Evolutionary conservation across 2,113 vertebrate genomes (phyloP).

Genomic region (Pica pica): DNA sequence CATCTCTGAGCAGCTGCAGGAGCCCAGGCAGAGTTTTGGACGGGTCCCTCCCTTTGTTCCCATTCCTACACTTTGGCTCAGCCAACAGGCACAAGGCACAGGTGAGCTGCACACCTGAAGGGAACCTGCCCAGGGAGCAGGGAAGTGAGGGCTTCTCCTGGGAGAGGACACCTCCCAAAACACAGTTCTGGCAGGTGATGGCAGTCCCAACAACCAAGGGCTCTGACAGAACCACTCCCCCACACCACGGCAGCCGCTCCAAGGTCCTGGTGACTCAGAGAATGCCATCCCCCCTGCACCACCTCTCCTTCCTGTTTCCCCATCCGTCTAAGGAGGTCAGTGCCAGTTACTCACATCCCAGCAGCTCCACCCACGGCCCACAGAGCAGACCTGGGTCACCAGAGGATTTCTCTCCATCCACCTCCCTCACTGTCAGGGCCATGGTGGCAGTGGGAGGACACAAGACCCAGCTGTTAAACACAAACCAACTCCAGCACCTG

Average conservation of each 20-base stretch:
- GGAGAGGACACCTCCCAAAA: background rate
- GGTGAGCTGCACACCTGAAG: background rate
- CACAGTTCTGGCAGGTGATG: background rate
- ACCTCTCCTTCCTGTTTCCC: background rate
- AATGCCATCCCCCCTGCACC: background rate
- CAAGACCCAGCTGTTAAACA: background rate
- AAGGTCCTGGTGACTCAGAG: background rate
- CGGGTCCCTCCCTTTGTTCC: background rate
- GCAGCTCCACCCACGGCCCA: background rate
- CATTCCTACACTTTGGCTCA: background rate
- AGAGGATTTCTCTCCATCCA: background rate
- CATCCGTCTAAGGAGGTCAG: background rate
- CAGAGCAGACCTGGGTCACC: constrained; percentile 9
- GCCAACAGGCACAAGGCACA: background rate
- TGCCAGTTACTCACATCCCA: background rate
- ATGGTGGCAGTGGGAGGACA: fast-evolving
- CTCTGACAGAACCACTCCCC: background rate
- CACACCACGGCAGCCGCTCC: fast-evolving
- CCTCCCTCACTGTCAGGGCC: background rate
- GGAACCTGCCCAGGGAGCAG: background rate
- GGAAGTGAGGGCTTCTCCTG: background rate
- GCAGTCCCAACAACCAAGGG: fast-evolving
- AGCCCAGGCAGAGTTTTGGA: background rate
- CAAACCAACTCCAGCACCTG: no score
- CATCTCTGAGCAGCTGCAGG: background rate